phyloP scores from a whole-genome alignment of 2,888 invertebrate species.

The Sisyra terminalis region DNA sequence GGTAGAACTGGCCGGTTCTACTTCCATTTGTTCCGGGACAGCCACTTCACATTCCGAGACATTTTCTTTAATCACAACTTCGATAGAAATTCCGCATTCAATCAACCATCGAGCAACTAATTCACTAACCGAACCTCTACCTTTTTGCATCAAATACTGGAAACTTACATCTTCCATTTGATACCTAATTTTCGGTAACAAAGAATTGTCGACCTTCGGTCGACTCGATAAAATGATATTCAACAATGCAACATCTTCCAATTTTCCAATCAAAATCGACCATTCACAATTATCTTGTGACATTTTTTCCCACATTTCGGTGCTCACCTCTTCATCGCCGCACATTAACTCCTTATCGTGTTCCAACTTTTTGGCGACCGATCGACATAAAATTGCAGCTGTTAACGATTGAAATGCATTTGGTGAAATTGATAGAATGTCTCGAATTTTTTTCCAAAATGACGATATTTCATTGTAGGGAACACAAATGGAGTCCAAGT shows the following conservation, averaged over 20 bases:
- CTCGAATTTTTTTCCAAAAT: slow-evolving; percentile 72
- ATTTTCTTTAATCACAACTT: slow-evolving; percentile 36
- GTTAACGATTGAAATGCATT: slow-evolving; percentile 65
- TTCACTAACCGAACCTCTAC: slow-evolving; percentile 75
- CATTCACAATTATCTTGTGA: slow-evolving; percentile 76
- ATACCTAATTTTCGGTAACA: slow-evolving; percentile 35
- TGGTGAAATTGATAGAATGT: slow-evolving; percentile 50
- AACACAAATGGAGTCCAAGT: slow-evolving; percentile 37
- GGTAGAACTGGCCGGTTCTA: slow-evolving; percentile 1
- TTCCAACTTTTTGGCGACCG: slow-evolving; percentile 42
- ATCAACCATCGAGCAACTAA: slow-evolving; percentile 77
- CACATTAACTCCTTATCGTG: slow-evolving; percentile 22
- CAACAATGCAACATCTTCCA: slow-evolving; percentile 74
- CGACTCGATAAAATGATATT: slow-evolving; percentile 47
- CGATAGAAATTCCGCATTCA: slow-evolving; percentile 51
- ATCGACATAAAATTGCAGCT: slow-evolving; percentile 68
- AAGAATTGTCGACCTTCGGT: slow-evolving; percentile 25
- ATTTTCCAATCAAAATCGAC: slow-evolving; percentile 70
- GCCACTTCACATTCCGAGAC: slow-evolving; percentile 18
- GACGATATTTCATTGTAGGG: slow-evolving; percentile 53
- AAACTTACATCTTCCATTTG: slow-evolving; percentile 43
- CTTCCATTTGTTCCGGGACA: slow-evolving; percentile 7
- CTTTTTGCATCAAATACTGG: slow-evolving; percentile 44
- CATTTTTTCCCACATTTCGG: slow-evolving; percentile 61
- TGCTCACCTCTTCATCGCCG: slow-evolving; percentile 24